phyloP scores from a whole-genome alignment of 1,140 invertebrate genomes.

The Drosophila arawakana region DNA sequence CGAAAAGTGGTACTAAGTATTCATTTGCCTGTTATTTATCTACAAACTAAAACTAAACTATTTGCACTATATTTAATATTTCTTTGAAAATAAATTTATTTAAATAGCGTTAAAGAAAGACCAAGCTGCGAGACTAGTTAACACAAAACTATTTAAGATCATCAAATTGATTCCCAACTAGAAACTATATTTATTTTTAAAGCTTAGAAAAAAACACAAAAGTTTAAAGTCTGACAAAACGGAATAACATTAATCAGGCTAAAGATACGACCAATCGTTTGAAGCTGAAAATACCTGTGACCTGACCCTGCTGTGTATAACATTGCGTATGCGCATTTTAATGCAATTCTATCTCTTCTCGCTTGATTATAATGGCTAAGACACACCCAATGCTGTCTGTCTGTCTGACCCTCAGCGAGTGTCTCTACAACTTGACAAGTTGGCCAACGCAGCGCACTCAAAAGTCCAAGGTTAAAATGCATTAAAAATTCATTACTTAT shows the following conservation, averaged over 20 bases:
- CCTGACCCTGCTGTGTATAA: conserved; percentile 23
- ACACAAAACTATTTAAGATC: neutral
- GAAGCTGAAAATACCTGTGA: conserved; percentile 23
- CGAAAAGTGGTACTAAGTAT: neutral
- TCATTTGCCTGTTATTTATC: neutral
- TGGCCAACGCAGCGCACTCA: conserved; percentile 48
- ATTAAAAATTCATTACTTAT: conserved; percentile 77
- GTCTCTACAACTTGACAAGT: conserved; percentile 53
- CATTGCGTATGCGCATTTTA: conserved; percentile 40
- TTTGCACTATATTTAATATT: neutral
- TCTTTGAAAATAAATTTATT: too few species aligned
- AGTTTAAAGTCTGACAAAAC: neutral
- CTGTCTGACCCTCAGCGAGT: conserved; percentile 22
- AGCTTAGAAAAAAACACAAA: neutral
- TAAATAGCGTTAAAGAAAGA: too few species aligned
- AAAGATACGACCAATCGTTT: conserved; percentile 36
- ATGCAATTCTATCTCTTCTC: conserved; percentile 7
- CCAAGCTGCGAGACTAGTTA: too few species aligned
- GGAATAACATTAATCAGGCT: conserved; percentile 11
- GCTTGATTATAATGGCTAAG: conserved; percentile 16
- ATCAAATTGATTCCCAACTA: too few species aligned
- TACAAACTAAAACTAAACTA: too few species aligned
- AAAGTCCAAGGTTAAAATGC: conserved; percentile 66
- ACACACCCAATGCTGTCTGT: conserved; percentile 18
- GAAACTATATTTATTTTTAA: too few species aligned